These are phyloP conservation scores for Rissa tridactyla DNA, from an alignment of 2,113 vertebrate species.

Conservation along the genomic window DNA sequence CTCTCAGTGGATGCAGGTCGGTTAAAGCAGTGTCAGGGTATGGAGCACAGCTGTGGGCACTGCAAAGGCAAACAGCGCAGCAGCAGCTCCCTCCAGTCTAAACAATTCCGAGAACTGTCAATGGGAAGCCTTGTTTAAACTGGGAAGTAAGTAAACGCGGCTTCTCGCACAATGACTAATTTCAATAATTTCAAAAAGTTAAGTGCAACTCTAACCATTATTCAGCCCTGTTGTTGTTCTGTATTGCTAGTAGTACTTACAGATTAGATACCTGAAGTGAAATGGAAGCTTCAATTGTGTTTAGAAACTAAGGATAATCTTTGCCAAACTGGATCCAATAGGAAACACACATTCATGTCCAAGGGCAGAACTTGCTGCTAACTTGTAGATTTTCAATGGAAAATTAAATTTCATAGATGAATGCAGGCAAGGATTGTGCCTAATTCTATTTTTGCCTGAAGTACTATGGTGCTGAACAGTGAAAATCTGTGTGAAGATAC, in stretches of 20 bases:
- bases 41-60: background rate
- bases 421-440: constrained; percentile 14
- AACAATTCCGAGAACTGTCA: background rate
- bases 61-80: background rate
- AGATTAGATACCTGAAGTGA: background rate
- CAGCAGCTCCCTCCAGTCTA: background rate
- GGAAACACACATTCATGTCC: background rate
- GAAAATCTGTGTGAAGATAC: background rate
- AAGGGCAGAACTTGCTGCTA: constrained; percentile 37
- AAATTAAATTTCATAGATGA: constrained; percentile 65
- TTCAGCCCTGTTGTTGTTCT: background rate
- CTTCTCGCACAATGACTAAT: background rate
- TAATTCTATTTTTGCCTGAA: constrained; percentile 34
- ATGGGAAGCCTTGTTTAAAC: background rate
- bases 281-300: background rate
- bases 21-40: background rate
- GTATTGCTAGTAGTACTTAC: background rate
- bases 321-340: background rate
- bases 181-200: background rate
- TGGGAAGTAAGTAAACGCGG: background rate
- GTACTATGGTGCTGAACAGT: background rate
- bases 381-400: constrained; percentile 49
- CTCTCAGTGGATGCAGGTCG: background rate
- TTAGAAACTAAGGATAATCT: background rate
- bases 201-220: background rate